Evolutionary conservation across 2,888 invertebrate species (phyloP).

Genomic region (Lottia scabra): DNA sequence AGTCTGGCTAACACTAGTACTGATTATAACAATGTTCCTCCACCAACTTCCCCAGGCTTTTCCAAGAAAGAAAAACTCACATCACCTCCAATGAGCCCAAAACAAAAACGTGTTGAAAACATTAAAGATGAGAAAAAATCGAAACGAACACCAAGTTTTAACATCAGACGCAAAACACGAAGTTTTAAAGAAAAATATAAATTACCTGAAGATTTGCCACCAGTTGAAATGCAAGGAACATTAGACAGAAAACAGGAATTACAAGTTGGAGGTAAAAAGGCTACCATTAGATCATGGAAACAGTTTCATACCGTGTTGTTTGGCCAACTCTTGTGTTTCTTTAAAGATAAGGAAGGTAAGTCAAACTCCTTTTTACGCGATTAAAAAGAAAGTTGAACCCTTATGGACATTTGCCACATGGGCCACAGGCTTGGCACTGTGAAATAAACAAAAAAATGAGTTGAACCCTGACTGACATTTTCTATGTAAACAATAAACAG

Average conservation of each 20-base stretch:
- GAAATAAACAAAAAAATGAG: too few species aligned
- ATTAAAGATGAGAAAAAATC: slow-evolving; percentile 77
- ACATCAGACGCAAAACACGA: slow-evolving; percentile 87
- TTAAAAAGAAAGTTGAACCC: too few species aligned
- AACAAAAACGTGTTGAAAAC: slow-evolving; percentile 47
- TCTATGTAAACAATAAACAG: too few species aligned
- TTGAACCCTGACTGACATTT: too few species aligned
- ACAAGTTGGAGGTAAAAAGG: slow-evolving; percentile 92
- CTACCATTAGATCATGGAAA: slow-evolving; percentile 96
- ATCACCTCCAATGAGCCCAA: slow-evolving; percentile 49
- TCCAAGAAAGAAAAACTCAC: slow-evolving; percentile 48
- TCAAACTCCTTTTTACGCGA: too few species aligned
- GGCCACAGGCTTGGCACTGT: too few species aligned
- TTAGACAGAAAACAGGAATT: slow-evolving; percentile 95
- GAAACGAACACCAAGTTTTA: slow-evolving; percentile 94
- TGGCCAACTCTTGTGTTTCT: slow-evolving; percentile 97
- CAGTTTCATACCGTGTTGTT: slow-evolving; percentile 93
- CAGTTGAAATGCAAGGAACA: slow-evolving; percentile 90
- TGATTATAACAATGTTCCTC: slow-evolving; percentile 7
- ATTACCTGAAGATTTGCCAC: slow-evolving; percentile 76
- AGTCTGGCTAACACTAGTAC: slow-evolving; percentile 21
- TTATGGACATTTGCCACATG: too few species aligned
- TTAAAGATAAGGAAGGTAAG: slow-evolving; percentile 84
- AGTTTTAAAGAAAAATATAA: slow-evolving; percentile 76
- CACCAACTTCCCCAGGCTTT: slow-evolving; percentile 35